Base-by-base conservation (phyloP, 2,888 invertebrate genomes). In the Taphrorychus bicolor region DNA sequence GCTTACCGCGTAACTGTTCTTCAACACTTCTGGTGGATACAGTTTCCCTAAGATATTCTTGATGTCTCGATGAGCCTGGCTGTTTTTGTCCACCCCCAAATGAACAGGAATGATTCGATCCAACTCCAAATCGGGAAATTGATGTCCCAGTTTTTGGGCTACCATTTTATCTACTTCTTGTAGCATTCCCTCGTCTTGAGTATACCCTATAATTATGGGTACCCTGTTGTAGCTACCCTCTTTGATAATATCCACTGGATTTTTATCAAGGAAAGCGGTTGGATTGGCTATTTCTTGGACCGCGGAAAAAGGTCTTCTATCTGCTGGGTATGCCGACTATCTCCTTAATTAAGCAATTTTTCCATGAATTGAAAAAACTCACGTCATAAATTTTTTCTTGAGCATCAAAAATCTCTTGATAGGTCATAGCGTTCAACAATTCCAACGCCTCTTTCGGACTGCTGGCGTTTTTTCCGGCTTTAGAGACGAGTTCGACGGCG, bases 171-270 rank as follows among this genome's bases (percentile, higher is more conserved):
- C 72, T 5, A 74, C 52, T 45, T 77, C 77, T 40, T 74, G 71
- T 14, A 79, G 54, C 59, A 80, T 73, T 7, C 81, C 82, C 73
- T 82, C 82, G 51, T 76, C 73, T 5, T 71, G 64, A 11, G 71
- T 79, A 42, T 76, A 78, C 3, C 82, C 81, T 49, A 81, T 74
- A 2, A 82, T 75, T 17, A 81, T 64, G 1, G 82, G 81, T 5
- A 82, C 79, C 59, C 80, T 74, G 48, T 75, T 77, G 66, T 76
- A 80, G n/a, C 72, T 72, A 17, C 80, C 80, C 17, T 74, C 69
- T 42, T 66, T 70, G 19, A 79, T 67, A 5, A 79, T 73, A 40
- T 77, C 72, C 22, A 76, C 42, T 2, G 80, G 79, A 16, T 73
- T 62, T 68, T 79, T 74, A 2, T 72, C 60, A 45, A 81, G 56